Percentiles rank a stretch among this genome's conserved stretches.
Conservation (phyloP, 2,797 vertebrate genomes). For the Pyrrhura leucotis region DNA sequence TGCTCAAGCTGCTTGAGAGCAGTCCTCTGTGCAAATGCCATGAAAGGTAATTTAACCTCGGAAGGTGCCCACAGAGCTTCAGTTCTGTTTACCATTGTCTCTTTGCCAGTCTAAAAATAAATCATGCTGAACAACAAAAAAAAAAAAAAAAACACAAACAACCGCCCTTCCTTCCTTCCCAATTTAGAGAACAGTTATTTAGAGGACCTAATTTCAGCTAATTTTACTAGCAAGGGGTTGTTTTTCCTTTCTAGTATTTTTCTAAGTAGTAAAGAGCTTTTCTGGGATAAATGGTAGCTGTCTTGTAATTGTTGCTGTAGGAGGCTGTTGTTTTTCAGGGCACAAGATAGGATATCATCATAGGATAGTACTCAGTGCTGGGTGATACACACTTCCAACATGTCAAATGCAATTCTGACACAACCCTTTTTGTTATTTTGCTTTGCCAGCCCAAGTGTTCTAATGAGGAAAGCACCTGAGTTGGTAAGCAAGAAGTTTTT, state of each 20-base stretch:
- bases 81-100: constrained; percentile 28
- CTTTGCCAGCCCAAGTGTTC: neutral
- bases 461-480: neutral
- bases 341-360: neutral
- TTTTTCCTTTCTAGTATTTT: neutral
- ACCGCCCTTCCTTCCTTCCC: neutral
- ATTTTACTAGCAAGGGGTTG: constrained; percentile 6
- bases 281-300: neutral
- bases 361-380: neutral
- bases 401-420: neutral
- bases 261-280: constrained; percentile 13
- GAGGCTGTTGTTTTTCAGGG: neutral
- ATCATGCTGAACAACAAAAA: neutral
- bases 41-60: constrained; percentile 68
- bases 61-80: constrained; percentile 44
- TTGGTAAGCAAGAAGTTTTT: neutral
- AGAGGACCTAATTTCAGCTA: constrained; percentile 21
- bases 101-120: constrained; percentile 52
- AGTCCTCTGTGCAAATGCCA: constrained; percentile 40
- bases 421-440: neutral
- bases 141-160: neutral
- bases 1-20: constrained; percentile 52
- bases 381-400: neutral
- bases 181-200: constrained; percentile 13
- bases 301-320: neutral